Conservation (phyloP, 2,113 vertebrate species). For the Hydrolagus affinis region DNA sequence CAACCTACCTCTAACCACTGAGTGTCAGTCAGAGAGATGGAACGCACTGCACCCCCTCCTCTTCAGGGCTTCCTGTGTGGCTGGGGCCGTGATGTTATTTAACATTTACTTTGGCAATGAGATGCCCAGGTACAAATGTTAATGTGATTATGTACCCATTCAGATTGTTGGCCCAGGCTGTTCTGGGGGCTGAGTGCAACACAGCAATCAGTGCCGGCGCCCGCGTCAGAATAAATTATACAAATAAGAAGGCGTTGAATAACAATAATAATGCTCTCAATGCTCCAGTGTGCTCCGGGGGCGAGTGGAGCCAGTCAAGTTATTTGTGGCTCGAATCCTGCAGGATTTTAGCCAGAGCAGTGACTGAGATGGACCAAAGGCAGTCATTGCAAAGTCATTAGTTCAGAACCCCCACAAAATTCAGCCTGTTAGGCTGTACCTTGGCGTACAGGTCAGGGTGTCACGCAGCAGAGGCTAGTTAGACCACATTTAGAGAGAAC, state of each 20-base stretch:
- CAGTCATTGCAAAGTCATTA: too few species aligned
- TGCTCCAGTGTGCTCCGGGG: neutral
- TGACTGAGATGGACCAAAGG: neutral
- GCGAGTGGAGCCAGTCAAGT: neutral
- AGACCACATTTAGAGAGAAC: too few species aligned
- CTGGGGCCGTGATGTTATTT: neutral
- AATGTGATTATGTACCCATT: neutral
- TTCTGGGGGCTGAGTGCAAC: neutral
- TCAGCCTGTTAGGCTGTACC: too few species aligned
- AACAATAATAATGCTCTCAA: neutral
- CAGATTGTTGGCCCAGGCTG: neutral
- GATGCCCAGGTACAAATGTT: neutral
- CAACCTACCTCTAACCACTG: too few species aligned
- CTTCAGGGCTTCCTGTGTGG: neutral
- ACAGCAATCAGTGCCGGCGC: neutral
- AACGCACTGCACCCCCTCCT: neutral
- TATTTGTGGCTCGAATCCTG: neutral
- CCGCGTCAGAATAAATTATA: neutral
- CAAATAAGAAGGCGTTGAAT: neutral
- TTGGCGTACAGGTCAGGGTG: too few species aligned
- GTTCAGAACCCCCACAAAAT: too few species aligned
- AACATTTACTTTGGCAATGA: neutral
- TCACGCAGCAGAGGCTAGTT: too few species aligned
- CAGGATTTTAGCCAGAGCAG: neutral
- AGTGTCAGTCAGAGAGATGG: neutral